Evolutionary conservation across 2,797 vertebrate species (phyloP).

Genomic region (Onychomys leucogaster): DNA sequence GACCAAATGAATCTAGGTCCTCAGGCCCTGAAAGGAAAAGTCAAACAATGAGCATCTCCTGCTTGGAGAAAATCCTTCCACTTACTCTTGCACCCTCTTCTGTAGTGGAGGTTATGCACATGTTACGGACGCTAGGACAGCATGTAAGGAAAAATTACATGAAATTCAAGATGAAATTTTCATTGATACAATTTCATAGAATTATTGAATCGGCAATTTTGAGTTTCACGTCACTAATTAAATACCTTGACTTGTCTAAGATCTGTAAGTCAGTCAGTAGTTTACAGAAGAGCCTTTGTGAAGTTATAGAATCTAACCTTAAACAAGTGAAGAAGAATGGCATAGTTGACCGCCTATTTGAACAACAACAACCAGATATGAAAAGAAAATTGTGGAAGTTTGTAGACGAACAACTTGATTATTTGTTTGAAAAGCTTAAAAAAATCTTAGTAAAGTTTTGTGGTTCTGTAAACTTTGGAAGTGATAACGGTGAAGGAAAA

Average conservation of each 20-base stretch:
- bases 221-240: constrained; percentile 94
- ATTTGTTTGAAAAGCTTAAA: constrained; percentile 93
- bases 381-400: constrained; percentile 98
- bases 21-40: constrained; percentile 83
- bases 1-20: constrained; percentile 75
- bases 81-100: constrained; percentile 89
- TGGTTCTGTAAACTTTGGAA: constrained; percentile 82
- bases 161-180: constrained; percentile 97
- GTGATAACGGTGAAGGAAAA: constrained; percentile 81
- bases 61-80: constrained; percentile 89
- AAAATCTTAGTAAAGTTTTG: constrained; percentile 88
- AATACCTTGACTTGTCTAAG: constrained; percentile 90
- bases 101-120: constrained; percentile 93
- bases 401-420: constrained; percentile 96
- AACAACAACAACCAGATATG: constrained; percentile 93
- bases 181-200: constrained; percentile 93
- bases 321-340: constrained; percentile 94
- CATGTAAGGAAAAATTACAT: constrained; percentile 96
- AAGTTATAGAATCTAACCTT: constrained; percentile 91
- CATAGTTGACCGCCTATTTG: constrained; percentile 96
- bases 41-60: constrained; percentile 84
- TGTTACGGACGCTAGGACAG: constrained; percentile 91
- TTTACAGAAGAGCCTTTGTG: constrained; percentile 92
- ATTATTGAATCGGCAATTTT: constrained; percentile 95
- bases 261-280: constrained; percentile 89